These are phyloP conservation scores for Pristionchus arcanus DNA, from an alignment of 2,888 invertebrate genomes.

Conservation along the genomic window DNA sequence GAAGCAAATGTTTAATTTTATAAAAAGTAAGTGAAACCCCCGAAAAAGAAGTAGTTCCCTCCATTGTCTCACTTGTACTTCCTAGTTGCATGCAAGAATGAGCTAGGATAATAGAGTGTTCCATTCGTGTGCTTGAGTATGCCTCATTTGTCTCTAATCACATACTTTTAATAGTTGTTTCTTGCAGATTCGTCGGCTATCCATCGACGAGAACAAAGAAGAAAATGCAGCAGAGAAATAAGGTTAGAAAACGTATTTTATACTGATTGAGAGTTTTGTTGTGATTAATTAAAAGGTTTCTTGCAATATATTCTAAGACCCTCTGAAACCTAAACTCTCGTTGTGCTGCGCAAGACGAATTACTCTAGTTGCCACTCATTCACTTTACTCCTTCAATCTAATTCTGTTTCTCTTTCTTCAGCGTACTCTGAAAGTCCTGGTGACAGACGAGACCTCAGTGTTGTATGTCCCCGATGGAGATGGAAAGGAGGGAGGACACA, in stretches of 20 bases:
- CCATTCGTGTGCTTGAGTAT: not conserved
- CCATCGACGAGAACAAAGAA: constrained; percentile 38
- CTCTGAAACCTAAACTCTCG: not conserved
- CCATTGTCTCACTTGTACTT: not conserved
- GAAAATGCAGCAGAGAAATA: constrained; percentile 21
- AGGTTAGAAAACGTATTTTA: not conserved
- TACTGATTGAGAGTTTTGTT: not conserved
- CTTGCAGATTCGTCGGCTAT: constrained; percentile 48
- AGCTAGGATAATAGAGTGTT: not conserved
- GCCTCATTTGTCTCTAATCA: not conserved
- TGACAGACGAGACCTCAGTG: constrained; percentile 66
- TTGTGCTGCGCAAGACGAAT: not conserved
- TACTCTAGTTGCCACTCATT: not conserved
- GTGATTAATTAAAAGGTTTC: not conserved
- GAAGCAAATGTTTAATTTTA: too few species aligned
- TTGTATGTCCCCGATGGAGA: constrained; percentile 69
- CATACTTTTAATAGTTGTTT: not conserved
- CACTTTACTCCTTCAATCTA: not conserved
- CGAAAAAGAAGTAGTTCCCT: not conserved
- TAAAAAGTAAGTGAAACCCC: too few species aligned
- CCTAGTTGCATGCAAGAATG: not conserved
- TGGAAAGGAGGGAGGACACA: constrained; percentile 67
- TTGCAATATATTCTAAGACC: not conserved
- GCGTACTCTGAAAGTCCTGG: constrained; percentile 30
- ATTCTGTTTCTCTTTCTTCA: not conserved